phyloP scores from a whole-genome alignment of 2,888 invertebrate genomes.

The Agrochola macilenta region DNA sequence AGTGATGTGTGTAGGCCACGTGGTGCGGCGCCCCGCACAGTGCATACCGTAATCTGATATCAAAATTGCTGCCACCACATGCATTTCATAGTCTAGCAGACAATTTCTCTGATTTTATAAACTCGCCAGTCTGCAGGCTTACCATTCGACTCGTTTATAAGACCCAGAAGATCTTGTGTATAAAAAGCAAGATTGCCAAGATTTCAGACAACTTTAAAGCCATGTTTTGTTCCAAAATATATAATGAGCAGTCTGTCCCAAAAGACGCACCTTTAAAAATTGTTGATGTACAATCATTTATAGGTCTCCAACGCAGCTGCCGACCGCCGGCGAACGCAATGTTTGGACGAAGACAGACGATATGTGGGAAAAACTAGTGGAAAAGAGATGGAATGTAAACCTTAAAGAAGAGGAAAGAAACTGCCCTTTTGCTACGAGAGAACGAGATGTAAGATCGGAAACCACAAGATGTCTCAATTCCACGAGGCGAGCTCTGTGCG shows the following conservation, averaged over 20 bases:
- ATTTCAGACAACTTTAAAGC: slow-evolving; percentile 20
- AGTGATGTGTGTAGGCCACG: slow-evolving; percentile 83
- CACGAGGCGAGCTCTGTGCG: slow-evolving; percentile 89
- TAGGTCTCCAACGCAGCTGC: slow-evolving; percentile 88
- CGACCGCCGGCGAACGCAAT: slow-evolving; percentile 85
- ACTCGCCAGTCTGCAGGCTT: not conserved
- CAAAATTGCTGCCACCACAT: slow-evolving; percentile 71
- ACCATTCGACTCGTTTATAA: not conserved
- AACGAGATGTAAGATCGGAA: slow-evolving; percentile 88
- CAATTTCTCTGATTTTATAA: slow-evolving; percentile 47
- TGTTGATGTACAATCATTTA: slow-evolving; percentile 87
- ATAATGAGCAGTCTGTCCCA: slow-evolving; percentile 72
- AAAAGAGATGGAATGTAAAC: slow-evolving; percentile 84
- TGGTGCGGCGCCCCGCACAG: slow-evolving; percentile 74
- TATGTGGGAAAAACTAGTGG: slow-evolving; percentile 85
- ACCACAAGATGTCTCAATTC: slow-evolving; percentile 91
- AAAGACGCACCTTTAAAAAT: slow-evolving; percentile 80
- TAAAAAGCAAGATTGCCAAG: slow-evolving; percentile 21
- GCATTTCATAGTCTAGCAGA: slow-evolving; percentile 70
- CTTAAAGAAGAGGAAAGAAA: slow-evolving; percentile 86
- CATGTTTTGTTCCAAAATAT: slow-evolving; percentile 47
- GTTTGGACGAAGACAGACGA: slow-evolving; percentile 89
- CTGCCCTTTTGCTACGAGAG: slow-evolving; percentile 74
- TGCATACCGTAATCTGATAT: slow-evolving; percentile 75
- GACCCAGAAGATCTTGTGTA: not conserved